These are phyloP conservation scores for Hepsetus odoe DNA, from an alignment of 2,113 vertebrate genomes.

Conservation along the genomic window DNA sequence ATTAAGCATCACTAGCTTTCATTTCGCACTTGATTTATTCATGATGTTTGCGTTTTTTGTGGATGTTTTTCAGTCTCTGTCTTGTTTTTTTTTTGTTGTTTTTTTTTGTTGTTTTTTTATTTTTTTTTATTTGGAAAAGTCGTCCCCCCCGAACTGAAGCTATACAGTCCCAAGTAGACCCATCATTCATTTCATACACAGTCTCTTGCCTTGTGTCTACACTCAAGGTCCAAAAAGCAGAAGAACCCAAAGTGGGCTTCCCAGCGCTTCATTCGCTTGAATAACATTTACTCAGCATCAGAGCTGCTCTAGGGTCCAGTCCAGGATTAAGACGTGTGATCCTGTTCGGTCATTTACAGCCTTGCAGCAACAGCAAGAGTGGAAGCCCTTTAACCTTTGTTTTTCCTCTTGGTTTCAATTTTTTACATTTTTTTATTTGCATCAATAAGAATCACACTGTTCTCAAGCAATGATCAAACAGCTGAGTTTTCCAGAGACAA, in stretches of 20 bases:
- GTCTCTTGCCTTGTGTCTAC: not conserved
- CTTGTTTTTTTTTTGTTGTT: slow-evolving; percentile 1
- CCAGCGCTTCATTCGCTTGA: not conserved
- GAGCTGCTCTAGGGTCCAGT: not conserved
- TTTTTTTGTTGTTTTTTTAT: slow-evolving; percentile 11
- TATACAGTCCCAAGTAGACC: slow-evolving; percentile 14
- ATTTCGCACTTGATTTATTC: slow-evolving; percentile 24
- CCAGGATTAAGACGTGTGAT: not conserved
- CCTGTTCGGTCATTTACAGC: slow-evolving; percentile 9
- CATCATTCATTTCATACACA: slow-evolving; percentile 9
- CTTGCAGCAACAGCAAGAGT: slow-evolving; percentile 21
- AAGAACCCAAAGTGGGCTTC: not conserved
- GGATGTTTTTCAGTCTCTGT: not conserved
- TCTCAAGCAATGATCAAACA: slow-evolving; percentile 60
- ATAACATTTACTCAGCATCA: not conserved
- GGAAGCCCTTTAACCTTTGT: slow-evolving; percentile 64
- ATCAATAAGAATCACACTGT: slow-evolving; percentile 56
- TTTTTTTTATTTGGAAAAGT: too few species aligned
- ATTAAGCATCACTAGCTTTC: slow-evolving; percentile 28
- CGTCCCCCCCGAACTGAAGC: slow-evolving; percentile 24
- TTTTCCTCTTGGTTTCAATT: slow-evolving; percentile 28
- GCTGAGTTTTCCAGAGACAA: slow-evolving; percentile 56
- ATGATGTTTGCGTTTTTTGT: not conserved
- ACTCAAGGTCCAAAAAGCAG: not conserved
- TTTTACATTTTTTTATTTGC: not conserved